Percentiles rank a stretch among this genome's conserved stretches.
Evolutionary conservation across 2,888 invertebrate genomes (phyloP).

Genomic region (Meteorus colon): DNA sequence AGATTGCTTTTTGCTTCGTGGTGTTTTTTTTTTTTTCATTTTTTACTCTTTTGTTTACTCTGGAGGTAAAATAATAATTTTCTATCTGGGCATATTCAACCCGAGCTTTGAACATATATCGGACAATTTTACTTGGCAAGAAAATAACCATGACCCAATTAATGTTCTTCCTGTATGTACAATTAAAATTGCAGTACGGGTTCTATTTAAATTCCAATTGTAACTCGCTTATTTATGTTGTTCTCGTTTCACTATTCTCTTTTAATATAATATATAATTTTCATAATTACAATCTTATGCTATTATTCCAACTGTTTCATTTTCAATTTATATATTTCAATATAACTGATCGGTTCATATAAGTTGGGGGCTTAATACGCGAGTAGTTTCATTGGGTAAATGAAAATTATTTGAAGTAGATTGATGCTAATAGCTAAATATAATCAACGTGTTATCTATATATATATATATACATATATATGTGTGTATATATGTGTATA

Average conservation of each 20-base stretch:
- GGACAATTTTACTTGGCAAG: conserved; percentile 3
- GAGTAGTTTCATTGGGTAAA: background rate
- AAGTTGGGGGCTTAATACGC: background rate
- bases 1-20: too few species aligned
- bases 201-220: conserved; percentile 15
- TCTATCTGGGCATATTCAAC: background rate
- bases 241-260: conserved; percentile 19
- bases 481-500: too few species aligned
- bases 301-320: background rate
- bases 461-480: background rate
- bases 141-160: conserved; percentile 36
- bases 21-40: conserved; percentile 5
- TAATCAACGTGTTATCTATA: background rate
- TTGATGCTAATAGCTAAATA: conserved; percentile 8
- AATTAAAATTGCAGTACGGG: conserved; percentile 20
- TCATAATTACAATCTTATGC: background rate
- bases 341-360: background rate
- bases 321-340: background rate
- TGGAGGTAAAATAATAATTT: conserved; percentile 23
- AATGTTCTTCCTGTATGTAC: conserved; percentile 21
- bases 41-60: background rate
- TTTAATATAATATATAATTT: conserved; percentile 9
- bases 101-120: conserved; percentile 19
- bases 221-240: conserved; percentile 20
- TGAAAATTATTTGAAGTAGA: conserved; percentile 13